Evolutionary conservation across 2,113 vertebrate genomes (phyloP), one percentile per base, ranked within the genome.

Genomic region (Rhinoderma darwinii): DNA sequence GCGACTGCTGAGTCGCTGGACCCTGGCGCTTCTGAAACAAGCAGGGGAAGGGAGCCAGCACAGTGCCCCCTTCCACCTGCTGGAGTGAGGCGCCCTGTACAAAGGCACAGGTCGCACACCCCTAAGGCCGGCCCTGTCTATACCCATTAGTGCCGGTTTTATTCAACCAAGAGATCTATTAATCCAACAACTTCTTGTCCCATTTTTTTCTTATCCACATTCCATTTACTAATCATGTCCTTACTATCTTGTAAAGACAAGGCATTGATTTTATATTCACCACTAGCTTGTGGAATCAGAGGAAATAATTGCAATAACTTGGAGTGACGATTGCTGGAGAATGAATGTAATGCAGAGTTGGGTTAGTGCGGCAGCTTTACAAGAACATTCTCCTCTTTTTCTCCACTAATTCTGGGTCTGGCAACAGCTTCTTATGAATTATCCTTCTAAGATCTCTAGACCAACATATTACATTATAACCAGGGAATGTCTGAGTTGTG

Each of bases 231-330:
- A 12, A 81, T 39, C 27, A 17, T 63, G 39, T n/a, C 51, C 79
- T 82, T 8, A 7, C 8, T 82, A 81, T 80, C 25, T 32, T 2
- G 2, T 43, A 39, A 82, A n/a, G 59, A 39, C 39, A 66, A 30
- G 44, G 56, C 79, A 61, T 63, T 63, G 79, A 82, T 82, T 82
- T 66, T 30, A 41, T 72, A 72, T 56, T 41, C 59, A 30, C 17
- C 7, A 44, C 41, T 41, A 18, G 44, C 47, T 77, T 56, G 47
- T 51, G 76, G 43, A 86, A 70, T 22, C 12, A 86, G 77, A 37
- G 63, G 35, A 86, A 86, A 86, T 86, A 70, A 66, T 86, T 86
- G 56, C 44, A 78, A 79, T 51, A 70, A 80, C 47, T 86, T 80
- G 76, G 74, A 68, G 63, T 56, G 44, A 32, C 14, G 61, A 79